Evolutionary conservation across 1,140 invertebrate species (phyloP).

Genomic region (Aphaenogaster rudis): DNA sequence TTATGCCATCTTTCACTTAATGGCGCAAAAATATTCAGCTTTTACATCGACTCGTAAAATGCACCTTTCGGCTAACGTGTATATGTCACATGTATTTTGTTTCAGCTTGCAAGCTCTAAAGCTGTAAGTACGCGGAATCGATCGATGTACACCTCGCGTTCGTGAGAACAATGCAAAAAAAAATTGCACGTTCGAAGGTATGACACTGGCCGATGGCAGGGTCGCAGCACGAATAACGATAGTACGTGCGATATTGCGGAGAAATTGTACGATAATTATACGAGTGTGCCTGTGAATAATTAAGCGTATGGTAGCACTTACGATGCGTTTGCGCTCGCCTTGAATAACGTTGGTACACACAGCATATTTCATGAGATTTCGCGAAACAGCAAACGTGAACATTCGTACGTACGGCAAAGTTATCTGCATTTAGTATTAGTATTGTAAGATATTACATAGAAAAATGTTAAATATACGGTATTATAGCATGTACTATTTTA

Average conservation of each 20-base stretch:
- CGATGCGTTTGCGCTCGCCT: slow-evolving; percentile 41
- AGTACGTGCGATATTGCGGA: slow-evolving; percentile 34
- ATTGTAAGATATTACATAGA: background rate
- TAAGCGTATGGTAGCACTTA: slow-evolving; percentile 52
- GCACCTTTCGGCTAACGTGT: slow-evolving; percentile 34
- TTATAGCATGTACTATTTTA: background rate
- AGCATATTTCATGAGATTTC: slow-evolving; percentile 58
- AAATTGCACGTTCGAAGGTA: slow-evolving; percentile 62
- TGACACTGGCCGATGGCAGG: slow-evolving; percentile 58
- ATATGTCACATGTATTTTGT: slow-evolving; percentile 48
- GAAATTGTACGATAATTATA: slow-evolving; percentile 61
- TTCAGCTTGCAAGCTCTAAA: slow-evolving; percentile 40
- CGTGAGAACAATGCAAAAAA: slow-evolving; percentile 49
- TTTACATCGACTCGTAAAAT: slow-evolving; percentile 31
- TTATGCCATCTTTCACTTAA: background rate
- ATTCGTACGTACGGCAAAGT: background rate
- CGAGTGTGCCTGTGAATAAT: slow-evolving; percentile 60
- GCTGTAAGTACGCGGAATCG: slow-evolving; percentile 57
- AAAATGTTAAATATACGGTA: slow-evolving; percentile 15
- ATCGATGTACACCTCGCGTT: slow-evolving; percentile 50
- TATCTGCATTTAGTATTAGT: slow-evolving; percentile 12
- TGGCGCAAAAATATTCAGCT: slow-evolving; percentile 21
- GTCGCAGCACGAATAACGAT: slow-evolving; percentile 52
- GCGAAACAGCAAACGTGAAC: background rate
- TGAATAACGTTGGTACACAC: slow-evolving; percentile 43